Conservation (phyloP, 2,797 vertebrate genomes). For the Heteromormyrus szaboi region DNA sequence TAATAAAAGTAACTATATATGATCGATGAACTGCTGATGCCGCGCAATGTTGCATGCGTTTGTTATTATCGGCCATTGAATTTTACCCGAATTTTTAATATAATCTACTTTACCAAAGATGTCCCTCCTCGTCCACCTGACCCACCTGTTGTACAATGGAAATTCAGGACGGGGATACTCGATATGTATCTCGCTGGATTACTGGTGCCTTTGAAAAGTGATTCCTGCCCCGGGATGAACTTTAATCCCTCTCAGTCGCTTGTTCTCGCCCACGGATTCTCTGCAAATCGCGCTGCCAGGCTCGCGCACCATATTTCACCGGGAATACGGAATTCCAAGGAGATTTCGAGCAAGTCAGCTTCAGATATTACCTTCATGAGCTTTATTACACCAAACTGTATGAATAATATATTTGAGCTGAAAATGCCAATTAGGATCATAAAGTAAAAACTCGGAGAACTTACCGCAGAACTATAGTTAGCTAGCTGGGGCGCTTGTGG, state of each 20-base stretch:
- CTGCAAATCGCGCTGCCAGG: not conserved
- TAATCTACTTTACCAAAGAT: not conserved
- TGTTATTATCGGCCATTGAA: not conserved
- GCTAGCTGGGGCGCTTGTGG: not conserved
- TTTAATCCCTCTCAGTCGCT: not conserved
- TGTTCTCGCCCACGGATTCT: not conserved
- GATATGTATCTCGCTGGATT: not conserved
- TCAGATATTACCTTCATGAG: not conserved
- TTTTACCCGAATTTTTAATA: not conserved
- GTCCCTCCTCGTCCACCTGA: not conserved
- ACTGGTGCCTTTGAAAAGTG: not conserved
- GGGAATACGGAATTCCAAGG: not conserved
- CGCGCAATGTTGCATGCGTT: not conserved
- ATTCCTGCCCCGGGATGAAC: not conserved
- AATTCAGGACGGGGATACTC: not conserved
- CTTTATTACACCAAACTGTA: not conserved
- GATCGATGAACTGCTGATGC: not conserved
- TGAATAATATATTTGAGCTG: conserved; percentile 2
- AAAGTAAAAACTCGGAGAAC: not conserved
- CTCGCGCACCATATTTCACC: not conserved
- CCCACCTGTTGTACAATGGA: not conserved
- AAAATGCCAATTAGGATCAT: conserved; percentile 7
- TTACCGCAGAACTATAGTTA: not conserved
- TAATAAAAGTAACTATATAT: not conserved
- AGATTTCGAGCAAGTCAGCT: not conserved